A percentile compares a stretch with the other conserved stretches of the same genome.
Evolutionary conservation across 2,113 vertebrate species (phyloP).

Genomic region (Marmota flaviventris): DNA sequence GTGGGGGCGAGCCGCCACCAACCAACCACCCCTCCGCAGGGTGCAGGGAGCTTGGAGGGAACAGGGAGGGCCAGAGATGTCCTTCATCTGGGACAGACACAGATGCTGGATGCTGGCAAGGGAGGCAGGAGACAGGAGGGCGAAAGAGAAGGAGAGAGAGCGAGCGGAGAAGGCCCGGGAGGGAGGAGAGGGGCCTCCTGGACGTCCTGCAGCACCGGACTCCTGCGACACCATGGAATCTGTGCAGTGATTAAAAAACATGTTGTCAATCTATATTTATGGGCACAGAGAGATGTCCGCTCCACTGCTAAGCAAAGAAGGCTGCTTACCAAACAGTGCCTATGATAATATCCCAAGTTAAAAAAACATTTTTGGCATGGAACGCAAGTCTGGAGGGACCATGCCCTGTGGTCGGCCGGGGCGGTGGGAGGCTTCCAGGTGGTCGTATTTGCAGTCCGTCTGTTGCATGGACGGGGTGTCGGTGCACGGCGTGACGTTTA

Average conservation of each 20-base stretch:
- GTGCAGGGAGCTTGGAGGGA: background rate
- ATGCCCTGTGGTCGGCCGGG: background rate
- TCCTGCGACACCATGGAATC: background rate
- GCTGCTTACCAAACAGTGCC: constrained; percentile 52
- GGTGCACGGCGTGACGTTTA: background rate
- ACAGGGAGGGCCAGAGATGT: background rate
- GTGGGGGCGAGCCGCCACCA: accelerated
- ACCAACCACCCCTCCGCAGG: background rate
- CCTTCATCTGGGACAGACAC: background rate
- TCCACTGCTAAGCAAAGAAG: constrained; percentile 49
- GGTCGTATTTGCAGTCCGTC: constrained; percentile 14
- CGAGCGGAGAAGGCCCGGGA: background rate
- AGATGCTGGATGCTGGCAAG: background rate
- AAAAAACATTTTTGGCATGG: constrained; percentile 24
- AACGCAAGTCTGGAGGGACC: constrained; percentile 14
- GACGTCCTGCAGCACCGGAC: background rate
- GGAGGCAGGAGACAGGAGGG: background rate
- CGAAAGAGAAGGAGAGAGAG: background rate
- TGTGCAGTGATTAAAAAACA: constrained; percentile 67
- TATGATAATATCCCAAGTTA: constrained; percentile 44
- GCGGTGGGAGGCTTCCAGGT: background rate
- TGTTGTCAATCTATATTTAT: constrained; percentile 46
- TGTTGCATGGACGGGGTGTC: background rate
- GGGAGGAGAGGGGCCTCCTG: background rate
- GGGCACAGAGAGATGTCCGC: constrained; percentile 25